Base-by-base conservation (phyloP, 2,888 invertebrate species). In the Pachliopta kotzebuea region DNA sequence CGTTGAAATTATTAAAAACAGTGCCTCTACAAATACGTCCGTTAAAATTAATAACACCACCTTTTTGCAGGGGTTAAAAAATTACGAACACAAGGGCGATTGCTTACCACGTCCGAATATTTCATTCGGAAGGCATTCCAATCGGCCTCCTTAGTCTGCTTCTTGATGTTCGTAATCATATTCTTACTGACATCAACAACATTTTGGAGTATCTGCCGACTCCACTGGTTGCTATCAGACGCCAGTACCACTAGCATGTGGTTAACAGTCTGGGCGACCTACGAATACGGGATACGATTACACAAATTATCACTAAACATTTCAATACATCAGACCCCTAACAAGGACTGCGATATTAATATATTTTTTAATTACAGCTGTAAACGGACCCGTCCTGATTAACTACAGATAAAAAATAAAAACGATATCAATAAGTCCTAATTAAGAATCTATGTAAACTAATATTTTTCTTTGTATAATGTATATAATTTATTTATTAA, bases 181-280 rank as follows among this genome's bases (percentile, higher is more conserved):
- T 80, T 76, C 0, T 81, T 78, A 14, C 88, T 72, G 11, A 95
- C 86, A 69, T 95, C 94, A 0, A 95, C 94, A 29, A 95, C 82
- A 60, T 93, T 92, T 71, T 95, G 94, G 54, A 95, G 75, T 2
- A 90, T 77, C 55, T 86, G 88, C 0, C 93, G 89, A 21, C 90
- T 86, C 73, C 89, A 92, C 58, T 93, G 93, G 0, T 92, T 90
- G 63, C 93, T 91, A 70, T 95, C 94, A 1, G 89, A 90, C 0
- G 93, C 93, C 37, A 96, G 79, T 18, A 77, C 83, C 3, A 81
- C 79, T 17, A 95, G 83, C 24, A 95, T 91, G 0, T 72, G 71
- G 0, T 91, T 88, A 29, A 94, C 87, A 66, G 88, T 88, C 0
- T 92, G 86, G 2, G 91, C 79, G 53, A 92, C 84, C 93, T 93